phyloP scores from a whole-genome alignment of 2,888 invertebrate species.

The Apotomis betuletana region DNA sequence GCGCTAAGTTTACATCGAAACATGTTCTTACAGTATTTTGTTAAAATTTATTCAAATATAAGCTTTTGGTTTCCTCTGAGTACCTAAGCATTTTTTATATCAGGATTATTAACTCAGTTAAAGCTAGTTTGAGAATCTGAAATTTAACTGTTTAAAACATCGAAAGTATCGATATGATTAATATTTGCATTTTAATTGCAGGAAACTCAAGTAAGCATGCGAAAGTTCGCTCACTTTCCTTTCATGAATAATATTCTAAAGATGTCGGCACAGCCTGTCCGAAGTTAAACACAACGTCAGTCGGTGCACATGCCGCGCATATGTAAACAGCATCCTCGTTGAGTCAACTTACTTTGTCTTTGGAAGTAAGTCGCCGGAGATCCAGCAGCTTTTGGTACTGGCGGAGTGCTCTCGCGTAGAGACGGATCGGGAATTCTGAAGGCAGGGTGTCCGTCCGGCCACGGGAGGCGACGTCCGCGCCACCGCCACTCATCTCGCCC shows the following conservation, averaged over 20 bases:
- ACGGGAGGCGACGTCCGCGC: conserved; percentile 73
- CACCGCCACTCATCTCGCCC: conserved; percentile 55
- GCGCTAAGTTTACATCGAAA: no score
- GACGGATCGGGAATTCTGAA: conserved; percentile 73
- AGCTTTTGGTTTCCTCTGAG: not conserved
- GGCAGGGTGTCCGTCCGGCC: conserved; percentile 62
- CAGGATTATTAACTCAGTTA: not conserved
- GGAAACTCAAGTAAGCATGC: not conserved
- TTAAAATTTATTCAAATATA: not conserved
- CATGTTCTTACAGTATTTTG: not conserved
- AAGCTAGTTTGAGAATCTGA: not conserved
- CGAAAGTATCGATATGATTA: not conserved
- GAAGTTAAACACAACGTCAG: not conserved
- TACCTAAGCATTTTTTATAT: no score
- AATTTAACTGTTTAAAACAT: not conserved
- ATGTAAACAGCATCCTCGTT: conserved; percentile 40
- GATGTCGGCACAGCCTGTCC: not conserved
- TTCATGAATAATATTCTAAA: not conserved
- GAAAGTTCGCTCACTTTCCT: not conserved
- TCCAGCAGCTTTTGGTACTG: conserved; percentile 86
- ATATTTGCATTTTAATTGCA: not conserved
- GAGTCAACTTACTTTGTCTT: conserved; percentile 78
- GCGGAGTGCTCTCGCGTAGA: conserved; percentile 84
- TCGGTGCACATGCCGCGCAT: conserved; percentile 22
- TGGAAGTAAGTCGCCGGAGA: conserved; percentile 79